Evolutionary conservation across 1,140 invertebrate genomes (phyloP), one percentile per base, ranked within the genome.

Genomic region (Lordiphosa clarofinis): DNA sequence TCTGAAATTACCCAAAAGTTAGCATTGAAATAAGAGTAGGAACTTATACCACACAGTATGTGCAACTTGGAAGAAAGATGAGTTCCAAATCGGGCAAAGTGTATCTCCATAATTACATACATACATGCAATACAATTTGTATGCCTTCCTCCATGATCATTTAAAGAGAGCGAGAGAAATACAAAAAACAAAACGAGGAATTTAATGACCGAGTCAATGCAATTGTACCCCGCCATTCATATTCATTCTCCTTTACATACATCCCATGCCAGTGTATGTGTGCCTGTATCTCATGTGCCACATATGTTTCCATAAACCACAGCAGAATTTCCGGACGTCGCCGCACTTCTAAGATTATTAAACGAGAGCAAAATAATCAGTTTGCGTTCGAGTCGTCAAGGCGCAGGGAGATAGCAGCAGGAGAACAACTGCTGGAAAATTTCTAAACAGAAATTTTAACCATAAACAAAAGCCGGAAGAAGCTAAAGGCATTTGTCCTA

Each of bases 231-330:
- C 24, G 7, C 43, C 63, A 19, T 19, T 19, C 19, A 55, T 56
- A 21, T 68, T 59, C 43, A 50, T 43, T 43, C 58, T 11, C 63
- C 35, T 39, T 38, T 63, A 58, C 43, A 59, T 57, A 52, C 36
- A 21, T 24, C 37, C 43, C 53, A 21, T 24, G 39, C 43, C 53
- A 42, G 21, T 53, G 21, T 40, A 10, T 49, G 53, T 71, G 31
- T 75, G 49, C 42, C 36, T 61, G 48, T 62, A 66, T 82, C 72
- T 72, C 67, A 64, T 76, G 56, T 82, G 67, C 78, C 63, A 56
- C 76, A 81, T 62, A 82, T 82, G 76, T 81, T 82, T 56, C 56
- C 55, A 55, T 74, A 57, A 46, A 46, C 43, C 43, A 54, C 67
- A 78, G 59, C 75, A 67, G 36, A 71, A 67, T 38, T 63, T 59